These are phyloP conservation scores for Zootoca vivipara DNA, from an alignment of 2,113 vertebrate genomes.

Conservation along the genomic window DNA sequence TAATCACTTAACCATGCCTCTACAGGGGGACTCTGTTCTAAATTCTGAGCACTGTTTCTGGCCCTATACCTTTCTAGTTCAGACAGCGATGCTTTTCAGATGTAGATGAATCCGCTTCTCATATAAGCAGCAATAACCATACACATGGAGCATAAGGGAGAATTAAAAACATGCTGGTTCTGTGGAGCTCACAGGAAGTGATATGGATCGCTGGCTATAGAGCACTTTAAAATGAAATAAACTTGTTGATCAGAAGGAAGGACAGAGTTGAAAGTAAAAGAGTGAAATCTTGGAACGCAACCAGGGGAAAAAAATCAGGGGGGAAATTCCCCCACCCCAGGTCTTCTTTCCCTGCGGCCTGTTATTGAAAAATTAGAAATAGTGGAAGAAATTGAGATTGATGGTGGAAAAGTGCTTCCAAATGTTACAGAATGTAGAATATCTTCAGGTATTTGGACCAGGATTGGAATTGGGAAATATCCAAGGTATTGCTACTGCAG, in stretches of 20 bases:
- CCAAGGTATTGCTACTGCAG: background rate
- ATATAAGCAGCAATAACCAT: background rate
- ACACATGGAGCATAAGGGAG: background rate
- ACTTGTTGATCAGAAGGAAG: background rate
- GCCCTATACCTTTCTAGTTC: background rate
- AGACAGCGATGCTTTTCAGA: background rate
- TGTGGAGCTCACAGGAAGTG: background rate
- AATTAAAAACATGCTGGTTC: background rate
- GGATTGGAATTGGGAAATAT: background rate
- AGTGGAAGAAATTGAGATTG: background rate
- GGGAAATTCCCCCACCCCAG: background rate
- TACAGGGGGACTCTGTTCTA: background rate
- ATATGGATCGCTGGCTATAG: background rate
- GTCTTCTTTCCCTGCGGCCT: background rate
- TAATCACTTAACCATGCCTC: background rate
- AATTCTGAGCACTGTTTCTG: background rate
- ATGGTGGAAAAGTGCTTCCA: background rate
- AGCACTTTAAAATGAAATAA: background rate
- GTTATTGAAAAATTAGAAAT: background rate
- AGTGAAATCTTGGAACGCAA: background rate
- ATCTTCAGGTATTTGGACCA: background rate
- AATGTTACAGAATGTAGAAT: background rate
- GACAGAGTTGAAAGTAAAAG: background rate
- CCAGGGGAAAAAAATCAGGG: background rate
- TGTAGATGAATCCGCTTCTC: background rate